phyloP scores from a whole-genome alignment of 2,797 vertebrate species.

The Borostomias antarcticus region DNA sequence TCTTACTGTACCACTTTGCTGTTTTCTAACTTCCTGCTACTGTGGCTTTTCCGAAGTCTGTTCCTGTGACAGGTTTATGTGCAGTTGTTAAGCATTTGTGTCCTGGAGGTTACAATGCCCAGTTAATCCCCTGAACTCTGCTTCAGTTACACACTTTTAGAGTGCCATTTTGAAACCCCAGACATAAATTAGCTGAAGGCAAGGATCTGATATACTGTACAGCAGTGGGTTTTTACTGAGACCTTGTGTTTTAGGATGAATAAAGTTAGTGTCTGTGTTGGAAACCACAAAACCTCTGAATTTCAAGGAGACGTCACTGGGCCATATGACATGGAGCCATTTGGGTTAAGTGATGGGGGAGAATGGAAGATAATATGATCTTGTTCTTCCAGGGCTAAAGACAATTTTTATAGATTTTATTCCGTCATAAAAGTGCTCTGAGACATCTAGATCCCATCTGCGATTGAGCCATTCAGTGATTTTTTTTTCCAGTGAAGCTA shows the following conservation, averaged over 20 bases:
- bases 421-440: too few species aligned
- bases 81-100: background rate
- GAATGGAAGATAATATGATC: background rate
- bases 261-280: background rate
- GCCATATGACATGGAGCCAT: background rate
- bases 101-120: background rate
- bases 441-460: background rate
- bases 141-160: conserved; percentile 6
- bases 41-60: background rate
- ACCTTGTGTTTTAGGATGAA: background rate
- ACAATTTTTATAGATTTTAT: background rate
- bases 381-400: background rate
- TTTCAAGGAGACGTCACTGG: background rate
- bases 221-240: background rate
- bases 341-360: background rate
- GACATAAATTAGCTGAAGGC: conserved; percentile 1
- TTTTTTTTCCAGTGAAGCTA: background rate
- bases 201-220: background rate
- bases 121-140: conserved; percentile 3
- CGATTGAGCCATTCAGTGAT: background rate
- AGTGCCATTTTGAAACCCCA: conserved; percentile 1
- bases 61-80: conserved; percentile 1
- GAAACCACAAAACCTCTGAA: background rate
- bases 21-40: background rate
- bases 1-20: background rate